Conservation (phyloP, 2,888 invertebrate species). For the Ophion ellenae region DNA sequence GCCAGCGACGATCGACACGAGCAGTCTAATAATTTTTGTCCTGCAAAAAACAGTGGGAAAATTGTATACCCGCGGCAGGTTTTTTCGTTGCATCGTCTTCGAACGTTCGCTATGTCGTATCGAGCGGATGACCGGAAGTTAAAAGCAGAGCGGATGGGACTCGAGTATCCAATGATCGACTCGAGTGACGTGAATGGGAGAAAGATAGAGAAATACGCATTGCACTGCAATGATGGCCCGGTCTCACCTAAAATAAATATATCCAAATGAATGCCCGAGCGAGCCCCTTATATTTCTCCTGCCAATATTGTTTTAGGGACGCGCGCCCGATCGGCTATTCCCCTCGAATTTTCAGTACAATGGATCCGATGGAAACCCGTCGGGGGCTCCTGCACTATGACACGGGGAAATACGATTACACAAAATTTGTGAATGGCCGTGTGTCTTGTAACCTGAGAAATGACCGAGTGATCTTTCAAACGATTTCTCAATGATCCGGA, state of each 20-base stretch:
- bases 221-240: neutral
- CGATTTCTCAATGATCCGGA: slow-evolving; percentile 3
- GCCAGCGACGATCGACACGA: neutral
- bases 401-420: slow-evolving; percentile 36
- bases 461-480: slow-evolving; percentile 37
- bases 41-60: no score
- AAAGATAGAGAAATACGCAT: slow-evolving; percentile 32
- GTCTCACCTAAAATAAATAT: slow-evolving; percentile 78
- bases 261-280: slow-evolving; percentile 70
- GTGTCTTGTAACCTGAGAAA: slow-evolving; percentile 68
- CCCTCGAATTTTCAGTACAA: slow-evolving; percentile 1
- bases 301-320: slow-evolving; percentile 79
- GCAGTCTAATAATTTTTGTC: neutral
- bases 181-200: neutral
- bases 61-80: no score
- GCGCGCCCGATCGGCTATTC: neutral
- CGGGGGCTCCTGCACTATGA: neutral
- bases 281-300: slow-evolving; percentile 68
- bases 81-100: no score
- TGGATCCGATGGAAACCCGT: slow-evolving; percentile 7
- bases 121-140: neutral
- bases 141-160: neutral
- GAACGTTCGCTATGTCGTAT: no score
- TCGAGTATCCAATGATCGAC: no score
- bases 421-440: slow-evolving; percentile 42